Percentiles rank a stretch among this genome's conserved stretches.
These are phyloP conservation scores for Campaea margaritaria DNA, from an alignment of 2,888 invertebrate species.

Conservation along the genomic window DNA sequence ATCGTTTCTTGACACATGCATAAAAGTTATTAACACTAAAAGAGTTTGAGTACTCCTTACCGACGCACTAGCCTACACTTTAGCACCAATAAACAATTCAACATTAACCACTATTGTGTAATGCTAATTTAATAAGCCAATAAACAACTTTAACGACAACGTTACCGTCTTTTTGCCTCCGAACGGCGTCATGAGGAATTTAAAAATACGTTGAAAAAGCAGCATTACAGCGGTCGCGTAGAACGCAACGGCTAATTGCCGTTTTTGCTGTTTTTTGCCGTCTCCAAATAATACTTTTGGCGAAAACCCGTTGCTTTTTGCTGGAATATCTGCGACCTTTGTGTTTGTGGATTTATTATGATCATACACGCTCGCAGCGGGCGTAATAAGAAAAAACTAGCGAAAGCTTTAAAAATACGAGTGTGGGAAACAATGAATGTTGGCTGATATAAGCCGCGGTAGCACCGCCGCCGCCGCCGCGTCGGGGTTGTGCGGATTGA, in stretches of 20 bases:
- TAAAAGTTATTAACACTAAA: too few relatives aligned
- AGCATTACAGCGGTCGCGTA: conserved; percentile 47
- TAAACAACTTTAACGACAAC: conserved; percentile 26
- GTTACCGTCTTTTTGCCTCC: conserved; percentile 7
- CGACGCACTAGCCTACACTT: background rate
- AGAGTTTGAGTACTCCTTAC: too few relatives aligned
- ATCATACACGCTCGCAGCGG: conserved; percentile 48
- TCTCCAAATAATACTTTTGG: conserved; percentile 52
- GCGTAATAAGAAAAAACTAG: conserved; percentile 56
- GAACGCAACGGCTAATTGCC: conserved; percentile 56
- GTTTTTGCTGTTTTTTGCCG: conserved; percentile 53
- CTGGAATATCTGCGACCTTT: conserved; percentile 55
- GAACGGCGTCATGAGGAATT: conserved; percentile 26
- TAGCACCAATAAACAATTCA: background rate
- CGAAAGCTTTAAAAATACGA: conserved; percentile 49
- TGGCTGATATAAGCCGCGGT: background rate
- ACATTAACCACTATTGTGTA: conserved; percentile 8
- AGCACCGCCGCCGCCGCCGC: background rate
- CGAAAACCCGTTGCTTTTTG: conserved; percentile 55
- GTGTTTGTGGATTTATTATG: conserved; percentile 61
- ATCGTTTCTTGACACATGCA: too few relatives aligned
- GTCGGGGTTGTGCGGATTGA: background rate
- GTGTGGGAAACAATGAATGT: conserved; percentile 31
- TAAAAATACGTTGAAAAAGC: conserved; percentile 39
- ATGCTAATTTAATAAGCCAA: conserved; percentile 24